Conservation (phyloP, 1,140 invertebrate species). For the Drosophila navojoa region DNA sequence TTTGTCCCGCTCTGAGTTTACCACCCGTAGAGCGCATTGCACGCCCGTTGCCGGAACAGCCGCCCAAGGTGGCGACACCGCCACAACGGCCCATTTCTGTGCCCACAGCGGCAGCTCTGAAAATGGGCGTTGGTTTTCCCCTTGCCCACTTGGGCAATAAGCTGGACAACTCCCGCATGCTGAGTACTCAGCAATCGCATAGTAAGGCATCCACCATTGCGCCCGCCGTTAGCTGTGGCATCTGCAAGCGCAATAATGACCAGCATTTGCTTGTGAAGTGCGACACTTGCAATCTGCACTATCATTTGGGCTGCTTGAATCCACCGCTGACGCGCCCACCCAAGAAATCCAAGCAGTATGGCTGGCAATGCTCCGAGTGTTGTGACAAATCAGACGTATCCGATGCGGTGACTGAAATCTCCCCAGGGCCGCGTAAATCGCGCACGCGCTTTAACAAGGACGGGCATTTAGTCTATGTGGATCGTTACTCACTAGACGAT, state of each 20-base stretch:
- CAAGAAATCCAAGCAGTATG: conserved; percentile 96
- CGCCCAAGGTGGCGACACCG: conserved; percentile 67
- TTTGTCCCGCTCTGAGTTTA: conserved; percentile 86
- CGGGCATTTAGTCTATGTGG: conserved; percentile 80
- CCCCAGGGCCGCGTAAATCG: conserved; percentile 90
- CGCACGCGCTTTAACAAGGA: conserved; percentile 90
- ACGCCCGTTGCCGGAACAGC: conserved; percentile 54
- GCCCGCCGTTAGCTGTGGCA: conserved; percentile 86
- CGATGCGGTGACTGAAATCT: conserved; percentile 89
- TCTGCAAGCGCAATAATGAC: conserved; percentile 92
- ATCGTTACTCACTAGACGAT: conserved; percentile 67
- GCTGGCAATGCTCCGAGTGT: conserved; percentile 97
- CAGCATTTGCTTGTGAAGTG: conserved; percentile 96
- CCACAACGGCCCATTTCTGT: conserved; percentile 86
- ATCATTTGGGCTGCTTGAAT: conserved; percentile 96
- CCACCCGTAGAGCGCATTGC: conserved; percentile 85
- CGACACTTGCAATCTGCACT: conserved; percentile 96
- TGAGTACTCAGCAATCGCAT: conserved; percentile 84
- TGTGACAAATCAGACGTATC: conserved; percentile 94
- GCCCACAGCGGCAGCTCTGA: conserved; percentile 90
- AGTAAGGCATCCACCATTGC: conserved; percentile 37
- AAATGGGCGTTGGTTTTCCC: conserved; percentile 92
- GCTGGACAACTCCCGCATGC: conserved; percentile 85
- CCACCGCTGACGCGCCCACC: conserved; percentile 96
- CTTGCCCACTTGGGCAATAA: conserved; percentile 86